phyloP scores from a whole-genome alignment of 2,113 vertebrate genomes.

The Nyctibius bracteatus region DNA sequence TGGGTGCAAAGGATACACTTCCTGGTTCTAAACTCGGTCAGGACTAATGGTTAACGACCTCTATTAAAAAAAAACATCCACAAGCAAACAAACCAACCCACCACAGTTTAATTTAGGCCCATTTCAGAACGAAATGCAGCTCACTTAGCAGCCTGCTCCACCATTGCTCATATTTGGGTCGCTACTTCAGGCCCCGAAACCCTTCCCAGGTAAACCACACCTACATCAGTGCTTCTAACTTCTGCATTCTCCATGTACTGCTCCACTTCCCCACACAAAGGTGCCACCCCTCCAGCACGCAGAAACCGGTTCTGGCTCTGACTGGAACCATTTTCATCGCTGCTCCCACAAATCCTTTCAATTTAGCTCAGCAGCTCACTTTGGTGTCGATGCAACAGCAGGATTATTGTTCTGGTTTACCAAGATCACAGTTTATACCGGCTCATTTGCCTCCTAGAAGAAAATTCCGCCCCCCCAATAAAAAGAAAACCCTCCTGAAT shows the following conservation, averaged over 20 bases:
- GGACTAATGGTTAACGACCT: neutral
- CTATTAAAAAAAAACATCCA: neutral
- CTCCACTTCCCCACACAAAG: neutral
- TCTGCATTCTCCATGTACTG: neutral
- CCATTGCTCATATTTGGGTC: neutral
- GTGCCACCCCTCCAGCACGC: rapidly evolving
- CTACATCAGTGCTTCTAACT: rapidly evolving
- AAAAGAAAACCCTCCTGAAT: too few relatives aligned
- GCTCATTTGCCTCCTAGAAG: neutral
- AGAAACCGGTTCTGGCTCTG: neutral
- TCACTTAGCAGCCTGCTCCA: neutral
- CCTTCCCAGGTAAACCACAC: neutral
- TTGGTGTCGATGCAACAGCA: too few relatives aligned
- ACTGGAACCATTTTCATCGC: rapidly evolving
- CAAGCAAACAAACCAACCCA: neutral
- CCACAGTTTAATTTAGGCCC: neutral
- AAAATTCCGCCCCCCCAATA: neutral
- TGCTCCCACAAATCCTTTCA: neutral
- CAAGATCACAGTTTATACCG: rapidly evolving
- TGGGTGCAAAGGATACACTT: neutral
- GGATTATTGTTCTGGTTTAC: neutral
- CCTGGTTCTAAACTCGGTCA: neutral
- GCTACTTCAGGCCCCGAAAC: neutral
- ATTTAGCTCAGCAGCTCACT: neutral
- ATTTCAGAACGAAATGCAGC: rapidly evolving